A percentile compares a stretch with the other conserved stretches of the same genome.
These are phyloP conservation scores for Tragelaphus oryx DNA, from an alignment of 2,797 vertebrate genomes.

Conservation along the genomic window DNA sequence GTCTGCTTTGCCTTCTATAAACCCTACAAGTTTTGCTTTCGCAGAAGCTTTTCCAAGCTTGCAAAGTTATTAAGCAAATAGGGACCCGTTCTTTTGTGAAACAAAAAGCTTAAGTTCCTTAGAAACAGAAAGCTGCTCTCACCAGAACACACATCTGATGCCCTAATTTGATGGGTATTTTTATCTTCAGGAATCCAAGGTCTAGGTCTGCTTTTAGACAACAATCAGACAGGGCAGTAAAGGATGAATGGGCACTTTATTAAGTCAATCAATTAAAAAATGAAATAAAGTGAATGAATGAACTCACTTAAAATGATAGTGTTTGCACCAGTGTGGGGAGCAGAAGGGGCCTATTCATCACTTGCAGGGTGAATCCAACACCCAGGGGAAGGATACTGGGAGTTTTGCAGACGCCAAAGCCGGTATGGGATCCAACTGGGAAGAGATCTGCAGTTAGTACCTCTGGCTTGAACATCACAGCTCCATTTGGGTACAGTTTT, in stretches of 20 bases:
- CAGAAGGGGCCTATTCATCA: not conserved
- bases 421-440: not conserved
- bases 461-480: not conserved
- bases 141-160: not conserved
- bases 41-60: not conserved
- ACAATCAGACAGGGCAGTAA: not conserved
- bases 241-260: accelerated
- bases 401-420: not conserved
- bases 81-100: not conserved
- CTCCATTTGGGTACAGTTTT: not conserved
- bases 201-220: not conserved
- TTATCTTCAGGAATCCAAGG: not conserved
- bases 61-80: not conserved
- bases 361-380: accelerated
- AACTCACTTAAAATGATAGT: not conserved
- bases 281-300: not conserved
- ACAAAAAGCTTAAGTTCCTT: not conserved
- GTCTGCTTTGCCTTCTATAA: not conserved
- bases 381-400: not conserved
- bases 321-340: not conserved
- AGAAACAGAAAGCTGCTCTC: not conserved
- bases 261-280: not conserved
- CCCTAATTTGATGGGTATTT: not conserved
- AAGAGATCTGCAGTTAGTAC: not conserved
- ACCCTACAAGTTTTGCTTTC: not conserved